Base-by-base conservation (phyloP, 2,888 invertebrate genomes). In the Cephus nigrinus region DNA sequence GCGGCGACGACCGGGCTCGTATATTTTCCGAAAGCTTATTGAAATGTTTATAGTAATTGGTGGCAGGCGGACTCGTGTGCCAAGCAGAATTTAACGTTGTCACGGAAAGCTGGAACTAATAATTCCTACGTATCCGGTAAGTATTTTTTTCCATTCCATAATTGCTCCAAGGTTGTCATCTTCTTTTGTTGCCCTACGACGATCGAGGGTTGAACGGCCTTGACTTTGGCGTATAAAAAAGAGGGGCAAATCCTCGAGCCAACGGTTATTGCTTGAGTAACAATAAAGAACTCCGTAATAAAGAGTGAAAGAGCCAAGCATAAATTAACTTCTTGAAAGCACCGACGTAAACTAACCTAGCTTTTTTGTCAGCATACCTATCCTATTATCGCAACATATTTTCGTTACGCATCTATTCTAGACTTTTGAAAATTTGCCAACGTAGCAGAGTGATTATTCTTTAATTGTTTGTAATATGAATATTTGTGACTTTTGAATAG, bases 181-280 rank as follows among this genome's bases (percentile, higher is more conserved):
- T 80, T 75, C 69, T 80, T 78, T 74, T 72, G 74, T 75, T 71
- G 76, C 75, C 69, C 76, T 73, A 76, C 80, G 71, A 79, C 76
- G 75, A 76, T 78, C 35, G 71, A 79, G 78, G 75, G 82, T 87
- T 82, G 82, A 82, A 84, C 84, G 87, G 84, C 88, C 89, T 88
- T 89, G 89, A 89, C 88, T 88, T 87, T 85, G 84, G 79, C 75
- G 76, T 79, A 80, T 79, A 82, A 80, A 81, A 80, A 82, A 75
- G 81, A 77, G 12, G 12, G 15, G 23, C 74, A 33, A 34, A 32
- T 23, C 35, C 31, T 30, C 4, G 33, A 74, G 35, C 23, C 74
- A 33, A 31, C 74, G 35, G 74, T 34, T n/a, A 32, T 71, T 71
- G 33, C 71, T 33, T 71, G 31, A 71, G 23, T 71, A 31, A 33